A percentile compares a stretch with the other conserved stretches of the same genome.
phyloP scores from a whole-genome alignment of 2,797 vertebrate species.

The Phrynocephalus forsythii region DNA sequence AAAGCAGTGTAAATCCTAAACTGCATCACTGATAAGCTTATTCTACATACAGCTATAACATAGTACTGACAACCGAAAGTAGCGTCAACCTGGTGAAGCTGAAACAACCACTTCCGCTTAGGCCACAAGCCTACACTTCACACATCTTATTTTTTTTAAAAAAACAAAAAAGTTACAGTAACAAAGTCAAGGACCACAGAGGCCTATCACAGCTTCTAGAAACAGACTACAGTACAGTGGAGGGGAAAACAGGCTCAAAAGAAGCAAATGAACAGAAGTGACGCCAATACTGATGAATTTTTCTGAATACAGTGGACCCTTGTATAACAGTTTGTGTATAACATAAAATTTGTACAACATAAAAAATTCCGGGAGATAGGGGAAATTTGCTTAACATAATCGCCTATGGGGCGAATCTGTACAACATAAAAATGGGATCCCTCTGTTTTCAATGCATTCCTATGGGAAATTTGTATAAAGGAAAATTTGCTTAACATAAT shows the following conservation, averaged over 20 bases:
- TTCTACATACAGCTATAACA: slow-evolving; percentile 79
- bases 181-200: slow-evolving; percentile 80
- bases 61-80: slow-evolving; percentile 74
- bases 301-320: slow-evolving; percentile 62
- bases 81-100: slow-evolving; percentile 69
- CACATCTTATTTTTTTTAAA: not conserved
- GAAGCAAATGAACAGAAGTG: slow-evolving; percentile 74
- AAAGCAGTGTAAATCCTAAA: slow-evolving; percentile 77
- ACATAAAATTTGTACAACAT: no score
- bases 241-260: slow-evolving; percentile 24
- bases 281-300: slow-evolving; percentile 83
- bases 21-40: slow-evolving; percentile 78
- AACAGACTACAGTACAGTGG: slow-evolving; percentile 66
- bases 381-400: no score
- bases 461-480: no score
- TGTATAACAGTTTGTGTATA: no score
- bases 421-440: slow-evolving; percentile 32
- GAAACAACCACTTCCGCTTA: slow-evolving; percentile 72
- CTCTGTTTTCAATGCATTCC: no score
- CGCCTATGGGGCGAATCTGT: no score
- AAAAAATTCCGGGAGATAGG: no score
- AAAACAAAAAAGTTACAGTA: slow-evolving; percentile 75
- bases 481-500: no score
- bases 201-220: slow-evolving; percentile 81
- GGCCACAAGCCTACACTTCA: slow-evolving; percentile 79